These are phyloP conservation scores for Fundulus diaphanus DNA, from an alignment of 2,797 vertebrate genomes.

Conservation along the genomic window DNA sequence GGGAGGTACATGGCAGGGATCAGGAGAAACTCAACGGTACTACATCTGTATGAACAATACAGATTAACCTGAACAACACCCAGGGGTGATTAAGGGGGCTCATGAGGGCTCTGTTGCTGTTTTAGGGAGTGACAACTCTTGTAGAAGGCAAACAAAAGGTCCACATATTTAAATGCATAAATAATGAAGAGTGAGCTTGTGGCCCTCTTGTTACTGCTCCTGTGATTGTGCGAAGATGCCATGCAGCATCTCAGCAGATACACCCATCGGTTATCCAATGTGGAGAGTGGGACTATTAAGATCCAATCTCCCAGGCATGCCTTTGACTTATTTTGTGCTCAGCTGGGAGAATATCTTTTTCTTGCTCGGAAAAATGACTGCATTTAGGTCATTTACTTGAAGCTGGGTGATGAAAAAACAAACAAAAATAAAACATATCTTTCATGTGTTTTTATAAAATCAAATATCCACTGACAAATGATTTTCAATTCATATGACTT, in stretches of 20 bases:
- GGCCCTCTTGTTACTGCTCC: slow-evolving; percentile 55
- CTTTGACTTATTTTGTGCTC: slow-evolving; percentile 55
- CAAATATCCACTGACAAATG: neutral
- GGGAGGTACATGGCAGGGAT: slow-evolving; percentile 37
- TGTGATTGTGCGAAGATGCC: slow-evolving; percentile 52
- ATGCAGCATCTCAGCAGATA: slow-evolving; percentile 34
- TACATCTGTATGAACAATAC: slow-evolving; percentile 46
- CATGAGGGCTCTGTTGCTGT: slow-evolving; percentile 38
- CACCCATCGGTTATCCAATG: slow-evolving; percentile 51
- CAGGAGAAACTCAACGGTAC: slow-evolving; percentile 25
- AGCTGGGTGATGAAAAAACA: neutral
- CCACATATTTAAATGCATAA: slow-evolving; percentile 62
- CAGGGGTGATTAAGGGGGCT: slow-evolving; percentile 50
- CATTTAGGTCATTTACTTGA: slow-evolving; percentile 30
- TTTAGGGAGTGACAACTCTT: slow-evolving; percentile 29
- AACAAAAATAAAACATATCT: neutral
- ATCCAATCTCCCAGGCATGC: slow-evolving; percentile 65
- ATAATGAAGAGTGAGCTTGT: slow-evolving; percentile 61
- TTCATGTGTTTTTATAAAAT: neutral
- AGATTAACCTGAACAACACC: slow-evolving; percentile 65
- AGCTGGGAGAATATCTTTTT: slow-evolving; percentile 45
- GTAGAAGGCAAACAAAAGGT: slow-evolving; percentile 38
- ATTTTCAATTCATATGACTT: neutral
- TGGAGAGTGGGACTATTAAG: slow-evolving; percentile 73
- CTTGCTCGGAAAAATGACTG: slow-evolving; percentile 45